These are phyloP conservation scores for Dipodomys stephensi DNA, from an alignment of 2,113 vertebrate species.

Conservation along the genomic window DNA sequence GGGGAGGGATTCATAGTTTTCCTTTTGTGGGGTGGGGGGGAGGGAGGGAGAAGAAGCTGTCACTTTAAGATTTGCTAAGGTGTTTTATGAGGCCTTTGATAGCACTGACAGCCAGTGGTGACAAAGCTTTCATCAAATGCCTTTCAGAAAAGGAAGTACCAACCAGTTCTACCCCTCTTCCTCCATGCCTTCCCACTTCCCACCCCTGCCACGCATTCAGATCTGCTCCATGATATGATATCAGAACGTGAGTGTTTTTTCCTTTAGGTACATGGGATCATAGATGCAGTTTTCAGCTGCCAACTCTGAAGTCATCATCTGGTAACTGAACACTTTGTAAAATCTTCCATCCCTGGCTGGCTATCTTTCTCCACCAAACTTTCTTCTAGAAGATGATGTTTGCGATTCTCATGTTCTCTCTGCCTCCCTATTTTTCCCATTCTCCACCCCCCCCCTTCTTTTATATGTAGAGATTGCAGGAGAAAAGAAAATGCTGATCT, in stretches of 20 bases:
- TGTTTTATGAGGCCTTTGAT: neutral
- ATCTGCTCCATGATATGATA: neutral
- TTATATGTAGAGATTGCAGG: neutral
- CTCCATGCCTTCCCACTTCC: neutral
- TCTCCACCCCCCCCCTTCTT: accelerated
- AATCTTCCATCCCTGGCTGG: neutral
- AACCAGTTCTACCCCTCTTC: neutral
- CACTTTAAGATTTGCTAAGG: conserved; percentile 23
- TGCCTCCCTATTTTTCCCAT: neutral
- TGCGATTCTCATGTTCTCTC: neutral
- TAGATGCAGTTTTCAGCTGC: neutral
- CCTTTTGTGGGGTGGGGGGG: neutral
- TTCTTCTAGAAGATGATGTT: neutral
- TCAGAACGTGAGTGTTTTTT: neutral
- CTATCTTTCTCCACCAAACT: conserved; percentile 5
- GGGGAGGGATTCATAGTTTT: neutral
- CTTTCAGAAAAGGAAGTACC: neutral
- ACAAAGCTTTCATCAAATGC: conserved; percentile 14
- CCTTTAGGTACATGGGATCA: neutral
- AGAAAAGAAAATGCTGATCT: neutral
- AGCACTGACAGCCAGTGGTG: neutral
- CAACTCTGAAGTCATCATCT: conserved; percentile 12
- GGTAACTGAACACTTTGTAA: neutral
- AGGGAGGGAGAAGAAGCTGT: neutral
- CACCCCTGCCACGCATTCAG: neutral